A percentile compares a stretch with the other conserved stretches of the same genome.
These are phyloP conservation scores for Gila orcuttii DNA, from an alignment of 2,113 vertebrate species.

Conservation along the genomic window DNA sequence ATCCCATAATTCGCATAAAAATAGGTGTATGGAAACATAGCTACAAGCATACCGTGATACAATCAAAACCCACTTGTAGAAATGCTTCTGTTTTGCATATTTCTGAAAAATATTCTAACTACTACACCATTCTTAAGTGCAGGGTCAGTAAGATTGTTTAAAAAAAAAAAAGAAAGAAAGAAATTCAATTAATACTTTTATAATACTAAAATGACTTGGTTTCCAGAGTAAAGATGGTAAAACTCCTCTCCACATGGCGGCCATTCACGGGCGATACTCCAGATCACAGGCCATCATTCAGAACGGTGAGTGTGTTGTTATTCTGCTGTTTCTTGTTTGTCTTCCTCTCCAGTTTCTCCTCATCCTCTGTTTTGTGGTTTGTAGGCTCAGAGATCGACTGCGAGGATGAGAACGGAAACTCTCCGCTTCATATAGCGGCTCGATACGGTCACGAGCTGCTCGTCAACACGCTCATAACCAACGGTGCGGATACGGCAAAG, in stretches of 20 bases:
- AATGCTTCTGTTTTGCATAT: neutral
- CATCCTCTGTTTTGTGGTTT: constrained; percentile 18
- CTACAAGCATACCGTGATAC: neutral
- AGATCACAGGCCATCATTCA: constrained; percentile 98
- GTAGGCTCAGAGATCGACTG: constrained; percentile 96
- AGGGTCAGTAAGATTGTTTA: no score
- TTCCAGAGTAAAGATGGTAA: constrained; percentile 97
- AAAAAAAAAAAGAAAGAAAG: no score
- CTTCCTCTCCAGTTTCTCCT: neutral
- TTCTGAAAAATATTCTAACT: neutral
- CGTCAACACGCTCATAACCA: constrained; percentile 96
- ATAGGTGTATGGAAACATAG: no score
- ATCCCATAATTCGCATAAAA: no score
- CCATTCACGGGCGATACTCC: constrained; percentile 97
- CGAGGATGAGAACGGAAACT: constrained; percentile 98
- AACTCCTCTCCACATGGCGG: constrained; percentile 98
- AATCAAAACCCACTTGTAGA: neutral
- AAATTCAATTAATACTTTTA: no score
- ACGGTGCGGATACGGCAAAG: constrained; percentile 95
- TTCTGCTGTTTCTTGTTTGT: no score
- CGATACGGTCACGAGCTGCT: constrained; percentile 97
- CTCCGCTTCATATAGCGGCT: constrained; percentile 96
- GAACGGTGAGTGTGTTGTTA: constrained; percentile 81
- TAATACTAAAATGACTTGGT: no score
- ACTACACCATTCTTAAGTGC: no score